Evolutionary conservation across 2,113 vertebrate species (phyloP), one percentile per base, ranked within the genome.

Genomic region (Callithrix jacchus): DNA sequence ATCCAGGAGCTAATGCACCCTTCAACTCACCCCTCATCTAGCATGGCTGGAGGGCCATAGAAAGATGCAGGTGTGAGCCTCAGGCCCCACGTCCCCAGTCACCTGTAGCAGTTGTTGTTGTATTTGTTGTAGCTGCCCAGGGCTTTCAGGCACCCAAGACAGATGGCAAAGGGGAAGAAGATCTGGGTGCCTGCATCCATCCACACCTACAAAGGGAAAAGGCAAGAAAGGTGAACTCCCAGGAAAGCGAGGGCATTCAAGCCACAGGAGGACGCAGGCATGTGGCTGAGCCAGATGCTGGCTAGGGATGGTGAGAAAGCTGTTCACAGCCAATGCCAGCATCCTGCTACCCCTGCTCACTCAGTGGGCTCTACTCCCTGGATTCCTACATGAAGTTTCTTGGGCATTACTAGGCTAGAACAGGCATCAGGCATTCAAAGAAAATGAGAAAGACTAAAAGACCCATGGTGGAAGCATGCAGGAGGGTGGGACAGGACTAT

Each of bases 61-160:
- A 23, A 68, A 21, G 21, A 11, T 1, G 40, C 0, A 1, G 86
- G 66, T 5, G 0, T 35, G 61, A 18, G 56, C 32, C 56, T 71
- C 47, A 6, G 49, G 37, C 9, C 70, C 68, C 30, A 9, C 14
- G 4, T 20, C 54, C 89, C 79, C 84, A 35, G 20, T 98, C 98
- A 99, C 99, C 99, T 99, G 98, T 99, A 99, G 98, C 99, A 99
- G 98, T 99, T 98, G 97, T 99, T 99, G 98, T 99, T 99, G 98
- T 99, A 99, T 97, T 99, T 99, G 98, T 99, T 99, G 98, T 99
- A 99, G 98, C 99, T 99, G 96, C 99, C 99, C 96, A 99, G 98
- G 42, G 99, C 99, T 0, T 99, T 99, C 95, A 99, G 99, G 92
- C 99, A 99, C 91, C 99, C 99, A 96, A 99, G 98, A 94, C 99